Conservation (phyloP, 2,113 vertebrate genomes). For the Struthidea cinerea region DNA sequence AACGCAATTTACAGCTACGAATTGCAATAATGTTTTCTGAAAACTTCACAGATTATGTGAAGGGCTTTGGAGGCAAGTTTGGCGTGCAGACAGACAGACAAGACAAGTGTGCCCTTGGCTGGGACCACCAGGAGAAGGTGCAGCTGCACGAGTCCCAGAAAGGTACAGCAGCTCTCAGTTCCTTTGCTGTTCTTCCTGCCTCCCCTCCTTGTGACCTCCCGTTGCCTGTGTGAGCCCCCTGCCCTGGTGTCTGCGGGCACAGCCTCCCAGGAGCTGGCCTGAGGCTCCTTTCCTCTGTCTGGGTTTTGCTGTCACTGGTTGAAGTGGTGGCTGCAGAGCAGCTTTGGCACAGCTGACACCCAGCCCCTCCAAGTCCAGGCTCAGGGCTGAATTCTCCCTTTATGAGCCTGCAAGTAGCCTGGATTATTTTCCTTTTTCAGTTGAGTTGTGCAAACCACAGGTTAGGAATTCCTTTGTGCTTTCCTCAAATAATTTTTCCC, state of each 20-base stretch:
- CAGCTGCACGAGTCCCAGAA: constrained; percentile 96
- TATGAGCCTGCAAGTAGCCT: not conserved
- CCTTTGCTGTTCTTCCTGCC: not conserved
- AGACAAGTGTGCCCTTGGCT: constrained; percentile 93
- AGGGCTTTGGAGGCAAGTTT: constrained; percentile 97
- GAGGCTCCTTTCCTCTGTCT: not conserved
- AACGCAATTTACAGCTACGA: not conserved
- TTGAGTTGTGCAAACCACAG: not conserved
- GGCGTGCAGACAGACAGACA: constrained; percentile 95
- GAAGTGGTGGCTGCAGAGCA: not conserved
- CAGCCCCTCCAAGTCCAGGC: not conserved
- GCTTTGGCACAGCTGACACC: not conserved
- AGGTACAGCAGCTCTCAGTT: constrained; percentile 70
- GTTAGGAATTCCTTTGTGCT: not conserved
- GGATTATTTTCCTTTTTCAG: not conserved
- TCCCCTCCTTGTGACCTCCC: not conserved
- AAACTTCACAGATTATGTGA: constrained; percentile 86
- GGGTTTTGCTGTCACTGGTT: not conserved
- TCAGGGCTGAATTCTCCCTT: not conserved
- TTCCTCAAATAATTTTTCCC: not conserved
- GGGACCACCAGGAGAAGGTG: constrained; percentile 96
- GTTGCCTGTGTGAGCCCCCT: not conserved
- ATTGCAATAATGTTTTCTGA: not conserved
- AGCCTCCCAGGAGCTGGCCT: not conserved
- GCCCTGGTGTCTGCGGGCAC: not conserved